phyloP scores from a whole-genome alignment of 1,140 invertebrate genomes.

The Heliconius eleuchia region DNA sequence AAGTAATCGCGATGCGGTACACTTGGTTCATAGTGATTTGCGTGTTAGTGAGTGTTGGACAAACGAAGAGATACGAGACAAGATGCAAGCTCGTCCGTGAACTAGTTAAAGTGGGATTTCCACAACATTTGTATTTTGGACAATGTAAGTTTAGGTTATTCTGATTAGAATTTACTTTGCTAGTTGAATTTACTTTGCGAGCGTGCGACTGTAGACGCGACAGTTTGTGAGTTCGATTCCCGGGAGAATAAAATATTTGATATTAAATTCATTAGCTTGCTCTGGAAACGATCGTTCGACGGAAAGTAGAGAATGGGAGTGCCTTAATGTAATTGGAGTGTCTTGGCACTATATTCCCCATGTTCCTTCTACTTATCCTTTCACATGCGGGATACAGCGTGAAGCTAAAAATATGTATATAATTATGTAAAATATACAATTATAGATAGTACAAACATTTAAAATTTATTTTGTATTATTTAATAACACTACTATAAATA shows the following conservation, averaged over 20 bases:
- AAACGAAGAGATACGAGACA: conserved; percentile 52
- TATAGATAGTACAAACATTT: too few relatives aligned
- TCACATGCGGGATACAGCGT: not conserved
- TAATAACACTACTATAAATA: too few relatives aligned
- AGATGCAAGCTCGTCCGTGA: conserved; percentile 62
- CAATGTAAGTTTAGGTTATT: conserved; percentile 52
- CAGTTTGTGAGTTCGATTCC: too few relatives aligned
- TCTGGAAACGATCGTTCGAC: not conserved
- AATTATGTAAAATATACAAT: too few relatives aligned
- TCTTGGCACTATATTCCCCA: not conserved
- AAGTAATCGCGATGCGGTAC: conserved; percentile 32
- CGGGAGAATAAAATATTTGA: too few relatives aligned
- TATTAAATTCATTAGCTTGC: too few relatives aligned
- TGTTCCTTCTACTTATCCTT: not conserved
- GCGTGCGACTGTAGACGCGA: too few relatives aligned
- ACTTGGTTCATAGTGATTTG: conserved; percentile 38
- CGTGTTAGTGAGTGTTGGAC: conserved; percentile 26
- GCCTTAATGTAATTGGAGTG: not conserved
- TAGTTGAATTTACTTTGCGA: too few relatives aligned
- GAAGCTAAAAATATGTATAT: not conserved
- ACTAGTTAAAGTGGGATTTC: conserved; percentile 54
- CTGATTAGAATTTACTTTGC: not conserved
- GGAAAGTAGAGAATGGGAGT: too few relatives aligned
- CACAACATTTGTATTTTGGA: conserved; percentile 58
- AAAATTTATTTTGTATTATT: too few relatives aligned